Conservation (phyloP, 2,113 vertebrate species). For the Hippolais icterina region DNA sequence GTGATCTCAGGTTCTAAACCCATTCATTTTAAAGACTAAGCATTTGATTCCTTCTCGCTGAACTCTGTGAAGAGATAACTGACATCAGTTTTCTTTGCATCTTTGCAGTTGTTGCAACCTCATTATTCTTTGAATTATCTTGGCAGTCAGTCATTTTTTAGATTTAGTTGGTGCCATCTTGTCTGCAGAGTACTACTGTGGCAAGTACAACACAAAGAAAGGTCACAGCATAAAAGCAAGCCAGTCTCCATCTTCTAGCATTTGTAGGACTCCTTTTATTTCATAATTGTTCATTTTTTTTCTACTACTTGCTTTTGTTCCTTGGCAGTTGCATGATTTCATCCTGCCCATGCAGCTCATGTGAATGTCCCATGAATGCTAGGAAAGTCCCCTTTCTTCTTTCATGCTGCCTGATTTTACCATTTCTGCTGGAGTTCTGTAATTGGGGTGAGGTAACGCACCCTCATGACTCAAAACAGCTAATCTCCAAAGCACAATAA, state of each 20-base stretch:
- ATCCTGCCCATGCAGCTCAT: conserved; percentile 44
- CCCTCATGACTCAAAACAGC: conserved; percentile 53
- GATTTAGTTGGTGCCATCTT: conserved; percentile 66
- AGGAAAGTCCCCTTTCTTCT: conserved; percentile 44
- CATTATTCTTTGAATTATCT: conserved; percentile 71
- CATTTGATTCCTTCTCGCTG: conserved; percentile 8
- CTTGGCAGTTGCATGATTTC: conserved; percentile 47
- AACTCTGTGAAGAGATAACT: conserved; percentile 49
- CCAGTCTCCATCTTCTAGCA: neutral
- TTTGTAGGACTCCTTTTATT: conserved; percentile 36
- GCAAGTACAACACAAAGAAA: conserved; percentile 33
- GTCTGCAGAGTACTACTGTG: conserved; percentile 51
- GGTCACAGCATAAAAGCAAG: conserved; percentile 25
- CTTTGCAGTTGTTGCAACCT: conserved; percentile 51
- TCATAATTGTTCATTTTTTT: conserved; percentile 14
- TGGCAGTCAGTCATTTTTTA: conserved; percentile 41
- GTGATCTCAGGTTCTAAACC: conserved; percentile 18
- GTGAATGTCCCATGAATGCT: conserved; percentile 54
- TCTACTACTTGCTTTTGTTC: conserved; percentile 47
- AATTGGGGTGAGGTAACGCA: conserved; percentile 55
- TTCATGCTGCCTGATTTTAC: conserved; percentile 43
- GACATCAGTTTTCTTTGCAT: conserved; percentile 42
- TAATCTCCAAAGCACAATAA: conserved; percentile 50
- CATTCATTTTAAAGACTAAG: conserved; percentile 42
- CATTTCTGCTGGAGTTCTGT: conserved; percentile 29